Percentiles rank a stretch among this genome's conserved stretches.
phyloP scores from a whole-genome alignment of 2,113 vertebrate species.

The Riparia riparia region DNA sequence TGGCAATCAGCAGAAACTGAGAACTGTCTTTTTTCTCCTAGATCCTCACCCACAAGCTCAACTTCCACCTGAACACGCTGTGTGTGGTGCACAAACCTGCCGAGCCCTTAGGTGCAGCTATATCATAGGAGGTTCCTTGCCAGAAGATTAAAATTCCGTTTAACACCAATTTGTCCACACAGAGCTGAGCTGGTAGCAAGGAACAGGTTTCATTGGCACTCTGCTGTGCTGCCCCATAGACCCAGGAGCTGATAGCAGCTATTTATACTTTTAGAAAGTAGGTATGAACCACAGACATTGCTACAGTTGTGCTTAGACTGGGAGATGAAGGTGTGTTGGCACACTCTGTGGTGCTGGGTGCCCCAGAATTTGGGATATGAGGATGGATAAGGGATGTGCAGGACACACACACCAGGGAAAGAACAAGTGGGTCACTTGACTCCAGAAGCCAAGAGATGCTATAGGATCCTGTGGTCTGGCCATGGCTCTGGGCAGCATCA shows the following conservation, averaged over 20 bases:
- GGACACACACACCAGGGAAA: accelerated
- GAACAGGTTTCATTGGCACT: background rate
- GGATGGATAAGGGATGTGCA: background rate
- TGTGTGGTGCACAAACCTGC: background rate
- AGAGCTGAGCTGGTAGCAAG: background rate
- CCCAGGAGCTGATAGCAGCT: background rate
- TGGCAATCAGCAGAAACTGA: background rate
- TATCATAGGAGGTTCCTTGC: background rate
- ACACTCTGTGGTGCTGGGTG: background rate
- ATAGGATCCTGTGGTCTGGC: accelerated
- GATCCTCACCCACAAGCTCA: background rate
- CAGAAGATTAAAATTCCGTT: background rate
- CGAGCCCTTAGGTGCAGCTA: background rate
- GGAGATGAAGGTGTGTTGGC: background rate
- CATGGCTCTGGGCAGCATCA: background rate
- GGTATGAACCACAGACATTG: background rate
- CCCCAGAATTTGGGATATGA: background rate
- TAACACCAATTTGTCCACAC: background rate
- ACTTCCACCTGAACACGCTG: background rate
- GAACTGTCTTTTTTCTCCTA: background rate
- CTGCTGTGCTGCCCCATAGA: background rate
- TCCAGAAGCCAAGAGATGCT: background rate
- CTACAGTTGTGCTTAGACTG: background rate
- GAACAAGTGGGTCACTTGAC: background rate
- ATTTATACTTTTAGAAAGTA: background rate